These are phyloP conservation scores for Euborellia annulipes DNA, from an alignment of 1,140 invertebrate genomes.

Conservation along the genomic window DNA sequence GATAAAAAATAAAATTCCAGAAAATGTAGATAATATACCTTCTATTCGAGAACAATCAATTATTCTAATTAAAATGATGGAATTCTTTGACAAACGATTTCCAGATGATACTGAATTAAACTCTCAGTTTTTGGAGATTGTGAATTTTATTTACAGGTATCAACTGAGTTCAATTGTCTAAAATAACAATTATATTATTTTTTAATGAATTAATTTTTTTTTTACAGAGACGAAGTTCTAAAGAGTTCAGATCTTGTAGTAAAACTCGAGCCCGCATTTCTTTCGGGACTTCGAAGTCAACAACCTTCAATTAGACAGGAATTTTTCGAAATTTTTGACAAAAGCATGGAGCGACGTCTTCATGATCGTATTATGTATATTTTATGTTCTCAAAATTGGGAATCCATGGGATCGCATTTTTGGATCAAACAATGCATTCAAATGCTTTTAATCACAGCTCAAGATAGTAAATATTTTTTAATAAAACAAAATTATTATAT, in stretches of 20 bases:
- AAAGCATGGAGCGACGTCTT: constrained; percentile 61
- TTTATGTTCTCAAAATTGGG: constrained; percentile 91
- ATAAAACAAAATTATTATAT: too few relatives aligned
- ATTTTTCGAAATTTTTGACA: constrained; percentile 89
- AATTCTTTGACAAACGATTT: constrained; percentile 83
- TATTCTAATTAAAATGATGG: constrained; percentile 82
- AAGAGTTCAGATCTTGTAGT: constrained; percentile 75
- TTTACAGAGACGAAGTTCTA: constrained; percentile 60
- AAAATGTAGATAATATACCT: constrained; percentile 66
- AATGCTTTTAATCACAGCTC: constrained; percentile 57
- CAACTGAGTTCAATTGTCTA: too few relatives aligned
- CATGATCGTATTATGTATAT: constrained; percentile 86
- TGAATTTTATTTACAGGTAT: constrained; percentile 35
- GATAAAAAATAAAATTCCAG: constrained; percentile 64
- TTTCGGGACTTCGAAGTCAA: constrained; percentile 76
- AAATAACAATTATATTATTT: too few relatives aligned
- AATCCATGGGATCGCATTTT: constrained; percentile 87
- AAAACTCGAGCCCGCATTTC: constrained; percentile 85
- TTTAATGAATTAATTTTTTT: not conserved
- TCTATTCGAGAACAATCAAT: constrained; percentile 84
- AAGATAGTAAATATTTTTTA: too few relatives aligned
- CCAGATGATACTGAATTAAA: constrained; percentile 74
- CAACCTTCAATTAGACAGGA: constrained; percentile 80
- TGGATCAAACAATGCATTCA: constrained; percentile 97
- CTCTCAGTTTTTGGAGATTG: constrained; percentile 79